Evolutionary conservation across 2,113 vertebrate genomes (phyloP).

Genomic region (Loxodonta africana): DNA sequence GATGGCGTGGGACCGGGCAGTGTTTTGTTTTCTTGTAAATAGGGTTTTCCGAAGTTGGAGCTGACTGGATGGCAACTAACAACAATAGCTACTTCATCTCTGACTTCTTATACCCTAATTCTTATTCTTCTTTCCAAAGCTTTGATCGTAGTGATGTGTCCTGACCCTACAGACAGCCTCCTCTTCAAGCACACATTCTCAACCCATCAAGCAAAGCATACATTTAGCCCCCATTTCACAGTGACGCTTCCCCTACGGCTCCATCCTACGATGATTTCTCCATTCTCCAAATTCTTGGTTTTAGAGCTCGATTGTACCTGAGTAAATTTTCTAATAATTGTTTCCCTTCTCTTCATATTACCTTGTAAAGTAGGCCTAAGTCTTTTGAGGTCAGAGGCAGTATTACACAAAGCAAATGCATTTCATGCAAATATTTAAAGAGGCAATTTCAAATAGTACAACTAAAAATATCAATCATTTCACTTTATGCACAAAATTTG

Average conservation of each 20-base stretch:
- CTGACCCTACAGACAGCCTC: too few species aligned
- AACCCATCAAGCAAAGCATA: background rate
- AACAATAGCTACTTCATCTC: background rate
- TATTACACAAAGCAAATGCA: background rate
- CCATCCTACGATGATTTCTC: background rate
- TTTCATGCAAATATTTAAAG: constrained; percentile 31
- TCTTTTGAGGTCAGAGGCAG: background rate
- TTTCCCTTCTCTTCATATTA: background rate
- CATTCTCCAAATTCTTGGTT: background rate
- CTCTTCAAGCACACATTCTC: background rate
- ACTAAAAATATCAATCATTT: constrained; percentile 30
- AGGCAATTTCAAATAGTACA: background rate
- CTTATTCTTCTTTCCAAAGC: background rate
- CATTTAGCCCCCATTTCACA: background rate
- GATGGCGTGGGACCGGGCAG: background rate
- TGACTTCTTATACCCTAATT: background rate
- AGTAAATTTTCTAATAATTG: background rate
- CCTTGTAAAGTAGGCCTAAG: constrained; percentile 13
- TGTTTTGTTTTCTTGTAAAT: background rate
- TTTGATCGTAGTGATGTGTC: background rate
- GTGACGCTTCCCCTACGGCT: background rate
- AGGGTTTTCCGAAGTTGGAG: background rate
- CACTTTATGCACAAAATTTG: background rate
- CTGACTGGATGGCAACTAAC: background rate
- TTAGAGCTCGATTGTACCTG: constrained; percentile 32